phyloP scores from a whole-genome alignment of 2,113 vertebrate species.

The Smithornis capensis region DNA sequence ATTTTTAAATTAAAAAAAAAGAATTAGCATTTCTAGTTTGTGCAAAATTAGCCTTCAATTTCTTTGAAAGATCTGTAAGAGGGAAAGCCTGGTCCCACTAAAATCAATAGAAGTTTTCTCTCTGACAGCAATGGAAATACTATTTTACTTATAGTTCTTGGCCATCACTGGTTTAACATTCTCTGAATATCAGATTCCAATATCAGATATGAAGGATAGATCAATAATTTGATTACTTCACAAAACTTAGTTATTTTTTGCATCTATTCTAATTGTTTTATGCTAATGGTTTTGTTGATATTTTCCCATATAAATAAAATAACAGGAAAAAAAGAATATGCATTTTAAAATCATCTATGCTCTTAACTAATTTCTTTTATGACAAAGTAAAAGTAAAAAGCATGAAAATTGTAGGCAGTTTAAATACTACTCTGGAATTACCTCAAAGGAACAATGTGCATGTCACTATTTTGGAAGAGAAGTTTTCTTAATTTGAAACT shows the following conservation, averaged over 20 bases:
- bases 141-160: not conserved
- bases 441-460: not conserved
- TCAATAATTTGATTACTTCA: not conserved
- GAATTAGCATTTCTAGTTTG: not conserved
- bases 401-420: not conserved
- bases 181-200: not conserved
- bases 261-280: not conserved
- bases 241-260: not conserved
- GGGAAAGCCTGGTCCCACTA: not conserved
- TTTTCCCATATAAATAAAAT: not conserved
- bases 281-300: not conserved
- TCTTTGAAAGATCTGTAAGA: not conserved
- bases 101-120: not conserved
- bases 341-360: not conserved
- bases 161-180: not conserved
- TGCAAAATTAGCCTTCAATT: not conserved
- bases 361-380: not conserved
- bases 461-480: not conserved
- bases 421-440: not conserved
- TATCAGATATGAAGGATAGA: not conserved
- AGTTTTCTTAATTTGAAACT: not conserved
- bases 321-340: not conserved
- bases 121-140: not conserved
- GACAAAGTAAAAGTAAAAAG: not conserved
- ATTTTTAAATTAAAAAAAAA: not conserved